phyloP scores from a whole-genome alignment of 2,888 invertebrate genomes.

The Aleiodes leptofemur region DNA sequence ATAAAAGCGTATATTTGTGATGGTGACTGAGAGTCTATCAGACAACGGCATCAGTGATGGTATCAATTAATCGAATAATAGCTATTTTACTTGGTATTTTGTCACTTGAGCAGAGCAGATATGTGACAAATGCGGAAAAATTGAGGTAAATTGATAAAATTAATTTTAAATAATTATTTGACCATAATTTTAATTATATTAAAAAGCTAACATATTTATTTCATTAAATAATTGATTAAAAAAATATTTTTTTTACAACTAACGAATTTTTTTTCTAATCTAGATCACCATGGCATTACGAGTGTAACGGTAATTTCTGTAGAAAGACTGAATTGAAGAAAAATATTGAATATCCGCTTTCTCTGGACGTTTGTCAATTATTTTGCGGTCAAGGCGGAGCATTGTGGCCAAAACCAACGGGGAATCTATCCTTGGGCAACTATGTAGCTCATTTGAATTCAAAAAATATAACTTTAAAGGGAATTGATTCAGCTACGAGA shows the following conservation, averaged over 20 bases:
- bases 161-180: neutral
- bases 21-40: constrained; percentile 53
- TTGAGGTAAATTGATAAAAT: constrained; percentile 56
- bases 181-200: too few species aligned
- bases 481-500: constrained; percentile 68
- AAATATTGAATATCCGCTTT: constrained; percentile 57
- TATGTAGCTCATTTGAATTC: constrained; percentile 76
- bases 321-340: constrained; percentile 63
- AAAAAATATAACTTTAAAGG: constrained; percentile 76
- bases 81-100: constrained; percentile 54
- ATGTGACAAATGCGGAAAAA: constrained; percentile 48
- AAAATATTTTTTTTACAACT: neutral
- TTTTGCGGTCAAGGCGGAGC: constrained; percentile 80
- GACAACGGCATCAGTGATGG: constrained; percentile 51
- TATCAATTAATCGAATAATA: constrained; percentile 58
- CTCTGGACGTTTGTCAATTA: constrained; percentile 80
- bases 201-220: neutral
- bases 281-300: constrained; percentile 71
- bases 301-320: constrained; percentile 68
- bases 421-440: constrained; percentile 77
- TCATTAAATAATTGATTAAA: neutral
- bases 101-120: constrained; percentile 47
- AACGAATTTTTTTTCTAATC: constrained; percentile 21
- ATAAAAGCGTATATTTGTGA: constrained; percentile 58
- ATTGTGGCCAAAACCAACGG: constrained; percentile 83